phyloP scores from a whole-genome alignment of 2,113 vertebrate genomes.

The Proterorhinus semilunaris region DNA sequence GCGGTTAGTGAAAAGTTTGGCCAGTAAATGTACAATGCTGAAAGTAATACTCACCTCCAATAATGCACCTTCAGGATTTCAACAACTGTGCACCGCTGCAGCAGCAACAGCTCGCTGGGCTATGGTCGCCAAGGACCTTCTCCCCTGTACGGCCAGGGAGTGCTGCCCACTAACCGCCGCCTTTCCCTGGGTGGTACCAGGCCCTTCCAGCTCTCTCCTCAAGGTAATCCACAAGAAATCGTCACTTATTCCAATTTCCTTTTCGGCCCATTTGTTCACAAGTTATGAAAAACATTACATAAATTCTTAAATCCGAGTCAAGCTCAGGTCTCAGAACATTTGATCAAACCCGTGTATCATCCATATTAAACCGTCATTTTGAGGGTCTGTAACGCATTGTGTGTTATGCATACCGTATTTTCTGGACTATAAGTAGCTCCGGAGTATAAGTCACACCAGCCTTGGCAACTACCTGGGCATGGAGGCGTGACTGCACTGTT shows the following conservation, averaged over 20 bases:
- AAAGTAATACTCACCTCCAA: background rate
- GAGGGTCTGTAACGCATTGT: no score
- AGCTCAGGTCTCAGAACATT: no score
- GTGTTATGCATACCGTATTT: no score
- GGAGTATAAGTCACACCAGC: no score
- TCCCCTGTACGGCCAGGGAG: slow-evolving; percentile 79
- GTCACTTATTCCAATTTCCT: background rate
- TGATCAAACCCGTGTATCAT: no score
- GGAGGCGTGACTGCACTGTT: no score
- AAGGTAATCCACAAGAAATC: slow-evolving; percentile 76
- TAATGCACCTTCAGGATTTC: slow-evolving; percentile 69
- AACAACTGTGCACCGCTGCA: slow-evolving; percentile 77
- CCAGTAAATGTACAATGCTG: background rate
- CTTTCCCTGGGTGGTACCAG: slow-evolving; percentile 85
- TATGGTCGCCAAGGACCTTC: slow-evolving; percentile 81
- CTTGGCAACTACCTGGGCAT: no score
- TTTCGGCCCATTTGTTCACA: background rate
- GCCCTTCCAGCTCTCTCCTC: slow-evolving; percentile 85
- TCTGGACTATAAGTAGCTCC: no score
- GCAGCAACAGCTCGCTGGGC: slow-evolving; percentile 82
- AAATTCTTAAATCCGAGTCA: background rate
- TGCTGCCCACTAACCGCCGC: slow-evolving; percentile 73
- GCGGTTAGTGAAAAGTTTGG: slow-evolving; percentile 69
- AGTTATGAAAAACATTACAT: background rate
- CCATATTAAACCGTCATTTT: no score